Base-by-base conservation (phyloP, 2,888 invertebrate species). In the Liodrosophila aerea region DNA sequence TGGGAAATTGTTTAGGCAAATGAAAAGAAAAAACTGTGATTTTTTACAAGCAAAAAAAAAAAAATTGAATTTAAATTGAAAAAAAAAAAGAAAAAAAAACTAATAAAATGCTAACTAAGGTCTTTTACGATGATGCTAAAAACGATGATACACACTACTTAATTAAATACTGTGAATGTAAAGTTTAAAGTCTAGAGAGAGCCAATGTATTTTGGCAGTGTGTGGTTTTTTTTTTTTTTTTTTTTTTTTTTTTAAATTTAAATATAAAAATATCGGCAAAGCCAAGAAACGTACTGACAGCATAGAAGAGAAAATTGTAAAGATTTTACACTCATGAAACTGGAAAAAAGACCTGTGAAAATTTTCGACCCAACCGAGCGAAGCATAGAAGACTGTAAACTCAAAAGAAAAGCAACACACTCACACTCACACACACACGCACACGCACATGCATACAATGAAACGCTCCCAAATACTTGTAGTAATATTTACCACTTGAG, bases 11-110 rank as follows among this genome's bases (percentile, higher is more conserved):
- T 83, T 83, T 86, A 83, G 82, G 82, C 82, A 85, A 83, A 88
- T 87, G 80, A 57, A 54, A 49, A 53, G 74, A 82, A 88, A 22
- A 88, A 87, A 88, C 87, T 87, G 87, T 87, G 87, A 87, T 87
- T 87, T 87, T 87, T 87, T 85, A 84, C 73, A 80, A 76, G 53
- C 50, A 63, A 64, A 49, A 76, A 51, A 65, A 39, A 53, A 76
- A 73, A 62, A 45, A 29, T 4, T 2, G 11, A 31, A 44, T 18
- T 8, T 40, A 41, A 34, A 45, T 31, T 16, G 1, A 7, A 13
- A 41, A 31, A 22, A 5, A 34, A 46, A 13, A 12, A 18, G 29
- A 18, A 36, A 11, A 27, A 29, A 7, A 4, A 2, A 4, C 30
- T 29, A 34, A 36, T 12, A 9, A 43, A 59, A 46, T 39, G 36